Percentiles rank a stretch among this genome's conserved stretches.
Conservation (phyloP, 2,797 vertebrate genomes). For the Zenarchopterus dispar region DNA sequence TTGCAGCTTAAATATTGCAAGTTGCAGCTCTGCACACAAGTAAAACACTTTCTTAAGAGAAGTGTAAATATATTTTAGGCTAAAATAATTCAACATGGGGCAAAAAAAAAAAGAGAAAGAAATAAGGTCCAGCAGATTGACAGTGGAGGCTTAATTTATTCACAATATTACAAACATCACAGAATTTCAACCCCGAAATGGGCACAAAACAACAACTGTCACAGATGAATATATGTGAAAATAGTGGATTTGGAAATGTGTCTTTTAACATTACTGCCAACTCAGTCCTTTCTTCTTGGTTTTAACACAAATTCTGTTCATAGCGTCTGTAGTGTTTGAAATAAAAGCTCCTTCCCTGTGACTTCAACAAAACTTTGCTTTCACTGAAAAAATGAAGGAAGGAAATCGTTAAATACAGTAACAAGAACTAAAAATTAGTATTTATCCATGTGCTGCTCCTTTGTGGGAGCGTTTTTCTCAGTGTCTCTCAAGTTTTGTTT, state of each 20-base stretch:
- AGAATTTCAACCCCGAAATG: conserved; percentile 70
- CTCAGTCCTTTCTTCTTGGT: conserved; percentile 23
- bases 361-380: conserved; percentile 37
- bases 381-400: conserved; percentile 34
- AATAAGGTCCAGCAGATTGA: conserved; percentile 6
- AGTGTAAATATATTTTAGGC: neutral
- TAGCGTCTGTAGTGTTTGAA: conserved; percentile 14
- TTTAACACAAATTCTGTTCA: conserved; percentile 34
- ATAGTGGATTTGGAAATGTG: conserved; percentile 34
- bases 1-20: neutral
- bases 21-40: neutral
- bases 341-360: conserved; percentile 17
- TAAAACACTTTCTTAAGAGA: neutral
- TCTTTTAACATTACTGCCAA: conserved; percentile 13
- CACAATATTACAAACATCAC: conserved; percentile 76
- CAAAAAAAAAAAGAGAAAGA: neutral
- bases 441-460: conserved; percentile 35
- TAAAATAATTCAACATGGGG: neutral
- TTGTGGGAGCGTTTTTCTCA: conserved; percentile 20
- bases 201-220: conserved; percentile 57
- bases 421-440: conserved; percentile 20
- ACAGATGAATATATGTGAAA: conserved; percentile 20
- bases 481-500: neutral
- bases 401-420: conserved; percentile 19
- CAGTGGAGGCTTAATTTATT: conserved; percentile 79